Conservation (phyloP, 2,113 vertebrate species). For the Haemorhous mexicanus region DNA sequence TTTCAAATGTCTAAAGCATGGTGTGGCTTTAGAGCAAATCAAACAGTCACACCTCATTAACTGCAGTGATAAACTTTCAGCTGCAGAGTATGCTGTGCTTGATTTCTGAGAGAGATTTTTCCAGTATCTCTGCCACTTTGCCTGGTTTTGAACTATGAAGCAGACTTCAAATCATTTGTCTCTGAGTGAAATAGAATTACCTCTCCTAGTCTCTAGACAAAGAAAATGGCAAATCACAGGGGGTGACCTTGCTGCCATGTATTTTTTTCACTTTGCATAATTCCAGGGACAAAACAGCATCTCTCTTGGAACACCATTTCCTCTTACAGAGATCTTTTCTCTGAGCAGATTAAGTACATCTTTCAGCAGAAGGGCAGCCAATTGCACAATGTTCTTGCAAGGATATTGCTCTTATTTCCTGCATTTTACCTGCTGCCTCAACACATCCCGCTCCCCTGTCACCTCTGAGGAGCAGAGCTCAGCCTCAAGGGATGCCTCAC, state of each 20-base stretch:
- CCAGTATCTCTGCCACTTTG: background rate
- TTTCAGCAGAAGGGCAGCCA: background rate
- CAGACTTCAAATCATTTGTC: background rate
- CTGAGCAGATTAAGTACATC: background rate
- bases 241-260: background rate
- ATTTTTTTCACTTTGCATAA: conserved; percentile 23
- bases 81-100: background rate
- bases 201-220: background rate
- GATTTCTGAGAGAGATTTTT: background rate
- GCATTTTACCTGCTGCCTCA: background rate
- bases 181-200: conserved; percentile 22
- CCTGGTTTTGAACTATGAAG: background rate
- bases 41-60: conserved; percentile 25
- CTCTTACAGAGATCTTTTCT: background rate
- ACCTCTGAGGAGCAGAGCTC: background rate
- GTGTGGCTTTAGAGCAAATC: conserved; percentile 8
- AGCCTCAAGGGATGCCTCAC: background rate
- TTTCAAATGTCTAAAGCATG: conserved; percentile 8
- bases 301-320: background rate
- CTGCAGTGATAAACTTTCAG: background rate
- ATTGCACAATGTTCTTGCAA: background rate
- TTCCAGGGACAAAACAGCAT: background rate
- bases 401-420: background rate
- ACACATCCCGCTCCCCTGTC: fast-evolving
- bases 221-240: conserved; percentile 6